Conservation (phyloP, 1,140 invertebrate genomes). For the Popillia japonica region DNA sequence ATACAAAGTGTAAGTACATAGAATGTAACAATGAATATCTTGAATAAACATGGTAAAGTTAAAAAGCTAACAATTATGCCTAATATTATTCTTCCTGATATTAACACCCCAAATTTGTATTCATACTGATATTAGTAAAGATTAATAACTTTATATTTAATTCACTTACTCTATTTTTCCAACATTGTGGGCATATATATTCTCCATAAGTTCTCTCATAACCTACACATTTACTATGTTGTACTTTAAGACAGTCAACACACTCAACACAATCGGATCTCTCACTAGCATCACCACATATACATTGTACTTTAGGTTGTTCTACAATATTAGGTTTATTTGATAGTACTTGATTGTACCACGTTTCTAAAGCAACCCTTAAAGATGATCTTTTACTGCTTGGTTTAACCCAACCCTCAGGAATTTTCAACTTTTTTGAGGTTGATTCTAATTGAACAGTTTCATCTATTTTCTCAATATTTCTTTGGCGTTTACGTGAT, state of each 20-base stretch:
- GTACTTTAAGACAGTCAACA: slow-evolving; percentile 65
- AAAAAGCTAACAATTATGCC: too few species aligned
- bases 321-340: slow-evolving; percentile 26
- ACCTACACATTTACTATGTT: slow-evolving; percentile 71
- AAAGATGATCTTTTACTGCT: slow-evolving; percentile 45
- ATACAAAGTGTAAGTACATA: too few species aligned
- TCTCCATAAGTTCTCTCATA: slow-evolving; percentile 58
- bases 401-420: slow-evolving; percentile 44
- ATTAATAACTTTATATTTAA: background rate
- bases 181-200: slow-evolving; percentile 74
- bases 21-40: too few species aligned
- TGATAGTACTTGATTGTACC: slow-evolving; percentile 48
- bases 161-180: slow-evolving; percentile 59
- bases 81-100: too few species aligned
- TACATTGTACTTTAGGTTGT: slow-evolving; percentile 51
- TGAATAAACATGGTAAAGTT: too few species aligned
- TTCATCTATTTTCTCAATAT: slow-evolving; percentile 19
- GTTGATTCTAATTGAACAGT: background rate
- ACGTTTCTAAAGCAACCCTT: slow-evolving; percentile 48
- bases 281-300: slow-evolving; percentile 57
- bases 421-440: slow-evolving; percentile 46
- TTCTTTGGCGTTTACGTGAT: slow-evolving; percentile 42
- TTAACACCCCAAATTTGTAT: too few species aligned
- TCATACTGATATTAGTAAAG: background rate
- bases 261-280: slow-evolving; percentile 61